Evolutionary conservation across 2,113 vertebrate species (phyloP).

Genomic region (Pica pica): DNA sequence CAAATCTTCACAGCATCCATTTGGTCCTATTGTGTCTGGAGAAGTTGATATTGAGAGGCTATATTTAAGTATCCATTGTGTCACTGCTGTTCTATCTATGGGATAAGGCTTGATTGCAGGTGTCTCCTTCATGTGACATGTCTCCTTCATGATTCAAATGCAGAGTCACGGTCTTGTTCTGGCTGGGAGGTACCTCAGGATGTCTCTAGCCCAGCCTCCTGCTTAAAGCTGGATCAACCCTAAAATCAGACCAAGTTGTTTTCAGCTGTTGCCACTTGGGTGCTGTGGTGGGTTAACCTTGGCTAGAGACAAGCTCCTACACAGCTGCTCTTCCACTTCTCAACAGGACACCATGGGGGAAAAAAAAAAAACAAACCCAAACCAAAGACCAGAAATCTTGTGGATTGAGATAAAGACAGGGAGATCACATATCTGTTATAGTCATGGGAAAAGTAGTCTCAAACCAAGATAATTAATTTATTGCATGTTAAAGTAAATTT

Average conservation of each 20-base stretch:
- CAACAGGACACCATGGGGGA: rapidly evolving
- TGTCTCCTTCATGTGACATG: not conserved
- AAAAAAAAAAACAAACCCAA: not conserved
- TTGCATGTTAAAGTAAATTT: not conserved
- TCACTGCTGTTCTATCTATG: not conserved
- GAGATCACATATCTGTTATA: not conserved
- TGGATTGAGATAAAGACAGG: not conserved
- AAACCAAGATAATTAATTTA: not conserved
- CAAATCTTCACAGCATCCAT: not conserved
- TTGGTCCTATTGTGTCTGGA: not conserved
- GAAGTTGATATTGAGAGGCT: not conserved
- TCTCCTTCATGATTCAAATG: not conserved
- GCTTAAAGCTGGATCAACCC: not conserved
- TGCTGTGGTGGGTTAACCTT: not conserved
- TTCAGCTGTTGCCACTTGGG: not conserved
- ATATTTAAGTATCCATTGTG: not conserved
- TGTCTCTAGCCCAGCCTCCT: not conserved
- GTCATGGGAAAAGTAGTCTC: not conserved
- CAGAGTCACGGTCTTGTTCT: not conserved
- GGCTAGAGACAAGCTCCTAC: not conserved
- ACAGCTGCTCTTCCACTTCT: not conserved
- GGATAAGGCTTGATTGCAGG: not conserved
- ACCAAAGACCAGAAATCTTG: not conserved
- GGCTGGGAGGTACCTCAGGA: not conserved
- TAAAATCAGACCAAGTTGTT: not conserved